Conservation (phyloP, 2,797 vertebrate genomes). For the Peromyscus eremicus region DNA sequence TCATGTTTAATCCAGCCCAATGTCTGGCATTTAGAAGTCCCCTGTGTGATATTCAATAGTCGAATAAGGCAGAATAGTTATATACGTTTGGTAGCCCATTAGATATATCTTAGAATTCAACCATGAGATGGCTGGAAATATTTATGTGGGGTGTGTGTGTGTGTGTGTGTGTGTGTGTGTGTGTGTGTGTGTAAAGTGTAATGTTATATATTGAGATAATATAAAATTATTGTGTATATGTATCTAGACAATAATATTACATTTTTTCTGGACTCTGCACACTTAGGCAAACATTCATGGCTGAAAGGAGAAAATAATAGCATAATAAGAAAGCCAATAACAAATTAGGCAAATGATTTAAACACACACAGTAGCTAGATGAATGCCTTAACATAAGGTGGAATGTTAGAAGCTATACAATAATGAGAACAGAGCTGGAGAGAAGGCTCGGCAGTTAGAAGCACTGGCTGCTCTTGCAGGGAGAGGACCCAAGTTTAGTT, state of each 20-base stretch:
- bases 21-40: neutral
- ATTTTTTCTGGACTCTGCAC: neutral
- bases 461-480: neutral
- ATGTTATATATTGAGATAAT: neutral
- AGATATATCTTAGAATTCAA: neutral
- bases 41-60: fast-evolving
- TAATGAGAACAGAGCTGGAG: neutral
- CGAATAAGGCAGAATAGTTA: neutral
- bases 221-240: neutral
- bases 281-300: neutral
- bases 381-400: neutral
- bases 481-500: neutral
- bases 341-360: neutral
- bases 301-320: neutral
- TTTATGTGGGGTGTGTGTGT: no score
- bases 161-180: no score
- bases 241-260: neutral
- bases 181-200: neutral
- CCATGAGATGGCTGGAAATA: neutral
- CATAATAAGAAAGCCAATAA: neutral
- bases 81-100: neutral
- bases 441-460: neutral
- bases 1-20: neutral
- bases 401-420: no score
- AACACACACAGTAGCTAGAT: neutral